These are phyloP conservation scores for Limnephilus lunatus DNA, from an alignment of 2,888 invertebrate genomes.

Conservation along the genomic window DNA sequence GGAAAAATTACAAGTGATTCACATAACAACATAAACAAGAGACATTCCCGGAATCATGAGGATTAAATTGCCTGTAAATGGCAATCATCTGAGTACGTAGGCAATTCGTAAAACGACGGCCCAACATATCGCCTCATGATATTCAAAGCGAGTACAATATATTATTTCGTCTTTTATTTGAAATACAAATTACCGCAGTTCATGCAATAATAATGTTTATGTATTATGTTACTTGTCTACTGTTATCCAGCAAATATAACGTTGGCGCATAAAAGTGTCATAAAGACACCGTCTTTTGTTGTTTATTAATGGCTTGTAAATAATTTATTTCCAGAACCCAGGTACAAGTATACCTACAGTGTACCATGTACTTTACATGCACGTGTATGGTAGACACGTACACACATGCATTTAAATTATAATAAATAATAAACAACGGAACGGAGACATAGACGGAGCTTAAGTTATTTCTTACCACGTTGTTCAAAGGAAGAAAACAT, in stretches of 20 bases:
- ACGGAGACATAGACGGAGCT: neutral
- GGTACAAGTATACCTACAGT: neutral
- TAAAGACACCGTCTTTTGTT: slow-evolving; percentile 58
- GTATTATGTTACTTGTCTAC: slow-evolving; percentile 50
- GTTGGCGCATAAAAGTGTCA: slow-evolving; percentile 54
- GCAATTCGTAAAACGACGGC: neutral
- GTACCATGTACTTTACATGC: neutral
- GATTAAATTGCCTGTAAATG: slow-evolving; percentile 36
- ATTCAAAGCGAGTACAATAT: slow-evolving; percentile 11
- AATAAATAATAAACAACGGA: neutral
- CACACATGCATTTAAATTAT: neutral
- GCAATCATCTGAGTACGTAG: slow-evolving; percentile 35
- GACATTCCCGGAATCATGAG: slow-evolving; percentile 11
- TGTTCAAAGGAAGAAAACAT: neutral
- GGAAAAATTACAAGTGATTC: neutral
- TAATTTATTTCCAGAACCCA: slow-evolving; percentile 12
- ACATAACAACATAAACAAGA: neutral
- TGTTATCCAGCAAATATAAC: slow-evolving; percentile 50
- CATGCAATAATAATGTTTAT: slow-evolving; percentile 43
- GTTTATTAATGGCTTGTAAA: slow-evolving; percentile 60
- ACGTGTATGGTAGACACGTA: neutral
- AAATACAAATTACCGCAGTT: slow-evolving; percentile 18
- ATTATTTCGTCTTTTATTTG: slow-evolving; percentile 5
- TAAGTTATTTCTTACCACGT: neutral
- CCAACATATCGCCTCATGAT: neutral